These are phyloP conservation scores for Halictus quadricinctus DNA, from an alignment of 2,888 invertebrate species.

Conservation along the genomic window DNA sequence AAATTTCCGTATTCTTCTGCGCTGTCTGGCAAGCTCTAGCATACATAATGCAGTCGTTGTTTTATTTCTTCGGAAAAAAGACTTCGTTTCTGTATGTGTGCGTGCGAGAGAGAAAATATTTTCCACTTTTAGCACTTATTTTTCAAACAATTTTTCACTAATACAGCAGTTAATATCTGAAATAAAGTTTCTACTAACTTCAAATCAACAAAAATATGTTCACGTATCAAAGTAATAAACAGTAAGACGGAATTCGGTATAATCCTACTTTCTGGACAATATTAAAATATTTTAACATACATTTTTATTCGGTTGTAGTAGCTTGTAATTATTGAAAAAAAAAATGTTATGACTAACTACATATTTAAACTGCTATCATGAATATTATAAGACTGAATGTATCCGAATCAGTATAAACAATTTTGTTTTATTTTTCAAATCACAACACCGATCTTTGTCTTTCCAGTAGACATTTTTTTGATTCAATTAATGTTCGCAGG, in stretches of 20 bases:
- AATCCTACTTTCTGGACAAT: too few species aligned
- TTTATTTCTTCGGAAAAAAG: not conserved
- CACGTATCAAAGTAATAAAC: not conserved
- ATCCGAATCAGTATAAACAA: not conserved
- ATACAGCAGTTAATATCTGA: too few species aligned
- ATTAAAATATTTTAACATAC: too few species aligned
- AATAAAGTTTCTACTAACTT: not conserved
- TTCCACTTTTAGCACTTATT: not conserved
- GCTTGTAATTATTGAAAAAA: too few species aligned
- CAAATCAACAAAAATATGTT: not conserved
- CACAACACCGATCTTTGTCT: not conserved
- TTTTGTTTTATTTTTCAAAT: not conserved
- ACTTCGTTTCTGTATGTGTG: not conserved
- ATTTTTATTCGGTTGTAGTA: too few species aligned
- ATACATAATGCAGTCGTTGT: conserved; percentile 2
- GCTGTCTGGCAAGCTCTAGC: not conserved
- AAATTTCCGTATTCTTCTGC: conserved; percentile 4
- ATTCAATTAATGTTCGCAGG: too few species aligned
- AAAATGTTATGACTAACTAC: too few species aligned
- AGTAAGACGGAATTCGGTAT: too few species aligned
- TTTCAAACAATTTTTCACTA: not conserved
- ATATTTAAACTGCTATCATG: not conserved
- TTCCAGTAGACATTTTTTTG: not conserved
- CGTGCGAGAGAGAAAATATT: not conserved
- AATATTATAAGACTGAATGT: not conserved